Evolutionary conservation across 2,888 invertebrate species (phyloP), one percentile per base, ranked within the genome.

Genomic region (Caradrina clavipalpis): DNA sequence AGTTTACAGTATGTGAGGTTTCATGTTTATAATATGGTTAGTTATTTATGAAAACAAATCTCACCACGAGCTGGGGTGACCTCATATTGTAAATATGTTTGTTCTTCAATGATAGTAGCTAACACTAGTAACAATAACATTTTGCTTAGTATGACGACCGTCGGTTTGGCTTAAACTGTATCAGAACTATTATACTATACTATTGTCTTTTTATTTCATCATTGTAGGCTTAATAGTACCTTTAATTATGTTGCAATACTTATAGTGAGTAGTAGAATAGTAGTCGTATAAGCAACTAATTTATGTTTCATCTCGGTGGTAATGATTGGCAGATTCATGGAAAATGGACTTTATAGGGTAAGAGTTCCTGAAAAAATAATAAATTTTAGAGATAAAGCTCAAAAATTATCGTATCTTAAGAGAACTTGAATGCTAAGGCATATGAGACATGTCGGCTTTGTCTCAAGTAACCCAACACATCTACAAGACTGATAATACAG

Each of bases 21-120:
- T 87, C 82, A 85, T 93, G 93, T 93, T 92, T 92, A 91, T 88
- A 92, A 83, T 89, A 90, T 86, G 77, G 73, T 85, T 80, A 77
- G 82, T 85, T 90, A 90, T 91, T 89, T 90, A 91, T 91, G 90
- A 92, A 92, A 94, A 94, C 94, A 93, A 87, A 90, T 90, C 89
- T 90, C 66, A 54, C 87, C 68, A 67, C 71, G 77, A 72, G 51
- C 60, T 53, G 51, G 68, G 89, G 87, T 94, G 94, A 94, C 91
- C 92, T 94, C 94, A 94, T 90, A 82, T 17, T 87, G 87, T 90
- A 90, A 91, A 91, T 90, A 91, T 92, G 90, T 91, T 92, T 90
- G 87, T 86, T 69, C 76, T 69, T 55, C 51, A 47, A 65, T 76
- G 75, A 73, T 83, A 84, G 83, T 73, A 80, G 80, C 17, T 57